These are phyloP conservation scores for Paramisgurnus dabryanus DNA, from an alignment of 2,113 vertebrate genomes.

Conservation along the genomic window DNA sequence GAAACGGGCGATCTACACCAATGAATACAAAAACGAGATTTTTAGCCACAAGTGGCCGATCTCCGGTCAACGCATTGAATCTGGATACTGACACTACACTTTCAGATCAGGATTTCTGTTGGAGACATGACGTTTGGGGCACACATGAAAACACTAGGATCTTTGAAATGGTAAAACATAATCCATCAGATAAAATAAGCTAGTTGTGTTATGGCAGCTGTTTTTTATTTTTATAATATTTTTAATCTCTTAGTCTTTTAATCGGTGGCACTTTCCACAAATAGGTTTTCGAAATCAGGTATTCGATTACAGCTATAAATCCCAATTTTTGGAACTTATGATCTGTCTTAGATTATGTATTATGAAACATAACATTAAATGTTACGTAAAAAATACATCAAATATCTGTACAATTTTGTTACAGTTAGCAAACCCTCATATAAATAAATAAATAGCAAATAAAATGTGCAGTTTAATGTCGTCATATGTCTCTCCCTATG, in stretches of 20 bases:
- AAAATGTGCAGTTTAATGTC: no score
- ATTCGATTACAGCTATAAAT: neutral
- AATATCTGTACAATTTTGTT: neutral
- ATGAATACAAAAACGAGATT: conserved; percentile 77
- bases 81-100: conserved; percentile 49
- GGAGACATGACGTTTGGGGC: neutral
- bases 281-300: neutral
- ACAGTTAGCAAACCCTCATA: no score
- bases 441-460: no score
- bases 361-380: neutral
- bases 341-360: no score
- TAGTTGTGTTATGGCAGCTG: conserved; percentile 30
- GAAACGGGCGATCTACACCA: conserved; percentile 65
- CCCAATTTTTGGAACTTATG: neutral
- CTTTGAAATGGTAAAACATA: neutral
- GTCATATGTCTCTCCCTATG: no score
- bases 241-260: neutral
- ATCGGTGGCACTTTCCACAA: neutral
- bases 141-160: conserved; percentile 25
- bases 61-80: conserved; percentile 47
- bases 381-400: no score
- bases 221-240: neutral
- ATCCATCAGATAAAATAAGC: conserved; percentile 27
- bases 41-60: conserved; percentile 51
- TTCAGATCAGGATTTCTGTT: neutral